phyloP scores from a whole-genome alignment of 1,140 invertebrate species.

The Orius insidiosus region DNA sequence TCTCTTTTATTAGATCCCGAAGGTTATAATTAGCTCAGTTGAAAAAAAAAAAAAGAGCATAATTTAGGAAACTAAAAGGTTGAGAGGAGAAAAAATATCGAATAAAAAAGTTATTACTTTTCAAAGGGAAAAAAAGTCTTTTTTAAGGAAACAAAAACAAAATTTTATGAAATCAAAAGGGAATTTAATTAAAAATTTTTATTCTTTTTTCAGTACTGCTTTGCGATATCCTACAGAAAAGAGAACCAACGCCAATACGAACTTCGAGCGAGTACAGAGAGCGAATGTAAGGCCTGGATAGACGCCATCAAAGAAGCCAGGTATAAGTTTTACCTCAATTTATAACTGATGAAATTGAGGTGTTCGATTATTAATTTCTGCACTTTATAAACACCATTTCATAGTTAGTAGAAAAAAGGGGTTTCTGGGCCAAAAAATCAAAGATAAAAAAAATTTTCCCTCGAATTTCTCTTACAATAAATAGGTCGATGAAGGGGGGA shows the following conservation, averaged over 20 bases:
- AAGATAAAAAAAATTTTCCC: too few species aligned
- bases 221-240: slow-evolving; percentile 70
- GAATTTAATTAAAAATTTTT: slow-evolving; percentile 4
- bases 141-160: not conserved
- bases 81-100: too few species aligned
- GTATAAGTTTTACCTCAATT: slow-evolving; percentile 35
- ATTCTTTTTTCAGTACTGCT: slow-evolving; percentile 52
- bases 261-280: slow-evolving; percentile 61
- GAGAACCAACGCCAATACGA: slow-evolving; percentile 81
- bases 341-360: too few species aligned
- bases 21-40: too few species aligned
- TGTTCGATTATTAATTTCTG: too few species aligned
- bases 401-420: too few species aligned
- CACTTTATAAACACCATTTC: too few species aligned
- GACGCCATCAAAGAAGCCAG: slow-evolving; percentile 74
- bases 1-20: not conserved
- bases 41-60: too few species aligned
- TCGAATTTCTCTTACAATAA: too few species aligned
- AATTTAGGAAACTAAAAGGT: too few species aligned
- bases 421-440: too few species aligned
- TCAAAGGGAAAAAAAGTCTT: not conserved
- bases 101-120: not conserved
- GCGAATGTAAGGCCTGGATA: slow-evolving; percentile 78
- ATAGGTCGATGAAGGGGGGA: too few species aligned
- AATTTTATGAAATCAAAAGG: slow-evolving; percentile 1